A percentile compares a stretch with the other conserved stretches of the same genome.
Evolutionary conservation across 2,797 vertebrate genomes (phyloP).

Genomic region (Miichthys miiuy): DNA sequence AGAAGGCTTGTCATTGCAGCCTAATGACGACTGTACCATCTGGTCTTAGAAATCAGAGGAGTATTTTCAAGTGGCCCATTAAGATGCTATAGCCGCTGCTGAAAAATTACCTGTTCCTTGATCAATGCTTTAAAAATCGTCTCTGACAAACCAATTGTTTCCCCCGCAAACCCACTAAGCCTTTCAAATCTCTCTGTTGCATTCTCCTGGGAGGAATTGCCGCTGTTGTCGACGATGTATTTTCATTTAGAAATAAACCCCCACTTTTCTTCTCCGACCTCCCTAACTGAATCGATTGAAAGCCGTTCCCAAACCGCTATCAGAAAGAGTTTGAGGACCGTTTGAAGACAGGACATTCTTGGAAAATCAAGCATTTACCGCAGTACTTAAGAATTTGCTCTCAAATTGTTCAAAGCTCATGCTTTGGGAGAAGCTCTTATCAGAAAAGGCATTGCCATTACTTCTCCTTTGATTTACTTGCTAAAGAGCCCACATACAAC

Average conservation of each 20-base stretch:
- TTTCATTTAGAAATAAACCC: conserved; percentile 46
- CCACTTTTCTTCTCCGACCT: conserved; percentile 3
- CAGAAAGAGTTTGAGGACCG: conserved; percentile 25
- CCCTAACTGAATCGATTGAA: conserved; percentile 25
- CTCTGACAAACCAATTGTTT: conserved; percentile 57
- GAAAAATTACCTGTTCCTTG: conserved; percentile 47
- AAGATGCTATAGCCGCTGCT: conserved; percentile 35
- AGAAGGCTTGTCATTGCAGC: conserved; percentile 47
- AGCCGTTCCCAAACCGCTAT: conserved; percentile 33
- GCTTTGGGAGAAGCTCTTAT: conserved; percentile 25
- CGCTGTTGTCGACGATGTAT: conserved; percentile 30
- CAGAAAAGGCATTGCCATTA: conserved; percentile 37
- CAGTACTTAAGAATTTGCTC: conserved; percentile 34
- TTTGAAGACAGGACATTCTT: conserved; percentile 24
- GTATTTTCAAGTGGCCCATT: conserved; percentile 37
- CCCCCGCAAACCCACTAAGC: conserved; percentile 54
- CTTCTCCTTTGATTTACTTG: conserved; percentile 52
- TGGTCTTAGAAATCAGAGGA: conserved; percentile 58
- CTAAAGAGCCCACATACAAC: conserved; percentile 40
- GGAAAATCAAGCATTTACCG: conserved; percentile 35
- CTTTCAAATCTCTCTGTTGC: conserved; percentile 60
- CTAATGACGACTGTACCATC: conserved; percentile 56
- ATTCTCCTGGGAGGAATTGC: conserved; percentile 30
- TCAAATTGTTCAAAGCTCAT: conserved; percentile 60
- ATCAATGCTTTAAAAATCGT: conserved; percentile 47